Base-by-base conservation (phyloP, 2,888 invertebrate genomes). In the Amphiduros pacificus region DNA sequence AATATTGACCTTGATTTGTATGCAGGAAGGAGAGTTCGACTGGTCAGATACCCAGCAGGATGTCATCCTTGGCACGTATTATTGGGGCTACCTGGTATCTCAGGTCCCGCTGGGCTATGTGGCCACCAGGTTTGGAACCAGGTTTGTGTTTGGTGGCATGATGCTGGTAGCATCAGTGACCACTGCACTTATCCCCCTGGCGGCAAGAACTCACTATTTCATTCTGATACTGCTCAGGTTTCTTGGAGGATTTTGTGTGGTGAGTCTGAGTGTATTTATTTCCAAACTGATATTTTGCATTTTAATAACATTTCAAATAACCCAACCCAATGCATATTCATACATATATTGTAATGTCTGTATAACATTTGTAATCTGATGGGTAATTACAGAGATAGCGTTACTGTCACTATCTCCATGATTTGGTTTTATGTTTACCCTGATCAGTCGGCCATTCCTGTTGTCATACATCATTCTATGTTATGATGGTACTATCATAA, bases 161-260 rank as follows among this genome's bases (percentile, higher is more conserved):
- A 76, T 79, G 73, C 52, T 77, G 24, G 63, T 70, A 17, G 71
- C 74, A 1, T 72, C 75, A 2, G 32, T 75, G 0, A 63, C 71
- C 11, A 77, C 78, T 2, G 58, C 77, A 4, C 60, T 79, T 6
- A 77, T 77, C 2, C 79, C 80, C 4, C 59, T 79, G 9, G 73
- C 74, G 27, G 71, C 78, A 6, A 60, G 69, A 20, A 67, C 65
- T 1, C 71, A 73, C 56, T 66, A 73, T 40, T 62, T 66, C 9
- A 57, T 73, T 1, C 74, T 78, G 9, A 69, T 74, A 36, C 65
- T 64, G 0, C 65, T 77, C 1, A 56, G 79, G 20, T 71, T 74
- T 3, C 49, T 75, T 24, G 65, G 73, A 9, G 79, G 79, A 0
- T 60, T 78, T 5, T 69, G 76, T 3, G 72, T 75, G 59, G 67